These are phyloP conservation scores for Cactoblastis cactorum DNA, from an alignment of 2,888 invertebrate genomes.

Conservation along the genomic window DNA sequence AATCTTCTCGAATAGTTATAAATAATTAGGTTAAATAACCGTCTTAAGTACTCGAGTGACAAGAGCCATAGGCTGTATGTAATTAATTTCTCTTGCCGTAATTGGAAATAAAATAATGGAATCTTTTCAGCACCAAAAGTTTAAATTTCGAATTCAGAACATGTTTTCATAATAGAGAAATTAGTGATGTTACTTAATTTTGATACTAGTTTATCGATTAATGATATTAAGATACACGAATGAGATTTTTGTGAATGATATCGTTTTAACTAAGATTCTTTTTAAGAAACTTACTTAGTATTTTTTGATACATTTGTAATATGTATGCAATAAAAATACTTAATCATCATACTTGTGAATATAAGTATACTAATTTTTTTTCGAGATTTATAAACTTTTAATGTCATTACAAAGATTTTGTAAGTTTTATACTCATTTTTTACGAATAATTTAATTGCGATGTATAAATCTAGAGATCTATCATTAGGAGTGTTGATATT, in stretches of 20 bases:
- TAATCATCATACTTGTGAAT: constrained; percentile 35
- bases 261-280: background rate
- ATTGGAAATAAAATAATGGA: constrained; percentile 17
- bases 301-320: constrained; percentile 44
- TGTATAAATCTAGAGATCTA: constrained; percentile 63
- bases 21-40: constrained; percentile 21
- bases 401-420: constrained; percentile 7
- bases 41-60: constrained; percentile 24
- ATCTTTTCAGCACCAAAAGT: background rate
- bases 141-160: background rate
- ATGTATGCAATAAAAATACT: constrained; percentile 42
- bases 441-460: constrained; percentile 20
- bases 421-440: constrained; percentile 29
- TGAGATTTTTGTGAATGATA: constrained; percentile 13
- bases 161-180: constrained; percentile 4
- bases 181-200: constrained; percentile 23
- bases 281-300: background rate
- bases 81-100: constrained; percentile 35
- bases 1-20: constrained; percentile 83
- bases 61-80: constrained; percentile 44
- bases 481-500: constrained; percentile 26
- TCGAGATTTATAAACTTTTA: background rate
- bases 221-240: constrained; percentile 16
- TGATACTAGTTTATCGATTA: constrained; percentile 18
- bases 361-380: background rate